phyloP scores from a whole-genome alignment of 2,113 vertebrate species.

The human region GRCh38 chr14:51669001-51669500 shows the following conservation, averaged over 20 bases:
- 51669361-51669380: background rate
- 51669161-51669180: background rate
- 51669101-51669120: background rate
- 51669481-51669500: background rate
- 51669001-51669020: background rate
- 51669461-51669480: background rate
- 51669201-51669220: background rate
- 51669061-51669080: background rate
- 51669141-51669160: background rate
- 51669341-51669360: background rate
- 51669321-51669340: background rate
- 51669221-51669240: background rate
- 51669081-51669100: background rate
- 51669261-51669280: background rate
- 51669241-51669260: background rate
- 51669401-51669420: background rate
- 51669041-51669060: background rate
- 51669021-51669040: conserved; percentile 21
- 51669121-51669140: background rate
- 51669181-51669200: background rate
- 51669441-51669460: background rate
- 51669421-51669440: background rate
- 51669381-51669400: background rate
- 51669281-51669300: background rate
- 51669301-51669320: background rate